Base-by-base conservation (phyloP, 2,113 vertebrate species). In the Gallinago undulata region DNA sequence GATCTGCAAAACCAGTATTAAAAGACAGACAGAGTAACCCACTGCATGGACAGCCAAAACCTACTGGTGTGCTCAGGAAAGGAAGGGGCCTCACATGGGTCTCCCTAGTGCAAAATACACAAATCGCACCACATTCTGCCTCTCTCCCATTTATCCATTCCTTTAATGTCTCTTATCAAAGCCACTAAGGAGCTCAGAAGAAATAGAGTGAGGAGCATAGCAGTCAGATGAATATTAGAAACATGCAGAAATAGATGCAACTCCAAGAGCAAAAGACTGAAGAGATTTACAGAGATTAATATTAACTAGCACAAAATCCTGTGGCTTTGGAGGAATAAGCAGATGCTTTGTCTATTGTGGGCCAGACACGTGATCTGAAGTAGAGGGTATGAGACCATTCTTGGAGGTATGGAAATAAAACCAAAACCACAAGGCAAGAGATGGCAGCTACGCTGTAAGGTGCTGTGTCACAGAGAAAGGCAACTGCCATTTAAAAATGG, bases 221-320 rank as follows among this genome's bases (percentile, higher is more conserved):
- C 21, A 74, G 53, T 64, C 64, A 84, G 86, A 64, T 66, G 24
- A 89, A 41, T 84, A 87, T 62, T 57, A 78, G 86, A 93, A 94
- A 86, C 43, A 75, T 31, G 15, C 51, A 92, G 64, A 90, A 86
- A 89, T 56, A 86, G 27, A 60, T 70, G 77, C 77, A 82, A 63
- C 22, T 73, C 66, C 62, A 72, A 78, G 59, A 96, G 69, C 60
- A 90, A 92, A 90, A 89, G 77, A 88, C 14, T 82, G 53, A 86
- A 90, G 80, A 92, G 92, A 94, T 87, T 90, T 92, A 75, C 0
- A 0, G 80, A 93, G 92, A 94, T 95, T 94, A 96, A 84, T 79
- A 94, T 87, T 92, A 93, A 90, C 56, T 82, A 78, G 90, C 22
- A 39, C 59, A 90, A 96, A 96, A 92, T 94, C 73, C 90, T 43